Conservation (phyloP, 2,888 invertebrate species). For the Nysson spinosus region DNA sequence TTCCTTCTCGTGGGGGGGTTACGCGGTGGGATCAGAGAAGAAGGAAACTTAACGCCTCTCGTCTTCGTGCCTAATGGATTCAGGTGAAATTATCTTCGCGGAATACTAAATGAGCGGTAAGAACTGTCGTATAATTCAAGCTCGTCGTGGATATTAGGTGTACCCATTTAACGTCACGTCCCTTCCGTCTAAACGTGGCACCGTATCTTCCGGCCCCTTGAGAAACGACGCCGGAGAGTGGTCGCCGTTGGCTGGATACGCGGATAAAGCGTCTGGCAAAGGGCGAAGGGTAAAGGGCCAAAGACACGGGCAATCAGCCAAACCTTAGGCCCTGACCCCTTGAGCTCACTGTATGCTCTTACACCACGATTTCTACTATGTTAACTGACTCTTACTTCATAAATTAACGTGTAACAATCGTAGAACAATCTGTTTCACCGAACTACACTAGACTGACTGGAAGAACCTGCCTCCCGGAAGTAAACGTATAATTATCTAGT, state of each 20-base stretch:
- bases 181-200: slow-evolving; percentile 50
- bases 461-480: slow-evolving; percentile 1
- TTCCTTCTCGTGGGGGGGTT: slow-evolving; percentile 5
- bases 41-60: slow-evolving; percentile 50
- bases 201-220: slow-evolving; percentile 42
- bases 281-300: slow-evolving; percentile 21
- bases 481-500: too few species aligned
- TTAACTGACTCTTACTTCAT: slow-evolving; percentile 36
- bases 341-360: slow-evolving; percentile 41
- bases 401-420: slow-evolving; percentile 55
- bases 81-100: slow-evolving; percentile 63
- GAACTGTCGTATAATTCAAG: slow-evolving; percentile 63
- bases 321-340: slow-evolving; percentile 36
- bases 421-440: slow-evolving; percentile 23
- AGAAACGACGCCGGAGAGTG: slow-evolving; percentile 32
- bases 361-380: slow-evolving; percentile 41
- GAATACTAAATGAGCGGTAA: slow-evolving; percentile 67
- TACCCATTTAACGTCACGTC: slow-evolving; percentile 63
- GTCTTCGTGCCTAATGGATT: slow-evolving; percentile 58
- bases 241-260: slow-evolving; percentile 3
- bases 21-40: slow-evolving; percentile 6
- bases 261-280: neutral
- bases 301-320: slow-evolving; percentile 62
- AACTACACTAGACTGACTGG: neutral
- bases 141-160: slow-evolving; percentile 59